A percentile compares a stretch with the other conserved stretches of the same genome.
These are phyloP conservation scores for Xiphophorus maculatus DNA, from an alignment of 2,113 vertebrate genomes.

Conservation along the genomic window DNA sequence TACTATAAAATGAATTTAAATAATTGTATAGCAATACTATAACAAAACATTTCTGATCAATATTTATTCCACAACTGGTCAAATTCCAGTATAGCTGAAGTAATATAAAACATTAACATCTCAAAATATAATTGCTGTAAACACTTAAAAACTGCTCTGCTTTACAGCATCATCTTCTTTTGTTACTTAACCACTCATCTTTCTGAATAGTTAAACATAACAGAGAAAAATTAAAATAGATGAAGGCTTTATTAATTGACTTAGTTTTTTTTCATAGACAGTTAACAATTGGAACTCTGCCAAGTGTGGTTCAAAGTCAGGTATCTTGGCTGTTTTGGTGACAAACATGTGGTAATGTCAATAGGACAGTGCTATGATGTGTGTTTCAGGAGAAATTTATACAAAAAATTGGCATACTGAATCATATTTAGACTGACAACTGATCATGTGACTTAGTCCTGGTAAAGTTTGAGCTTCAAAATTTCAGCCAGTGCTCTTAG, in stretches of 20 bases:
- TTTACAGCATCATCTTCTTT: not conserved
- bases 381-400: not conserved
- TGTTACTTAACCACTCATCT: slow-evolving; percentile 9
- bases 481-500: not conserved
- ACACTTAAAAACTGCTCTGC: not conserved
- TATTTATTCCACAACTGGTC: not conserved
- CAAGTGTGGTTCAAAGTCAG: not conserved
- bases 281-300: not conserved
- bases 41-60: not conserved
- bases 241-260: not conserved
- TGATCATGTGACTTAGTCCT: not conserved
- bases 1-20: slow-evolving; percentile 23
- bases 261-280: not conserved
- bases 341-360: not conserved
- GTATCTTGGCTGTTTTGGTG: not conserved
- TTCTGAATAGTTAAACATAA: not conserved
- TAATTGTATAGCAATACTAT: not conserved
- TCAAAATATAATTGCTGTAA: not conserved
- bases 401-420: not conserved
- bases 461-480: not conserved
- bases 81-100: not conserved
- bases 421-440: not conserved
- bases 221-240: not conserved
- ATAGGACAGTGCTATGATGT: not conserved
- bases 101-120: not conserved